These are phyloP conservation scores for Notolepis coatsorum DNA, from an alignment of 2,797 vertebrate species.

Conservation along the genomic window DNA sequence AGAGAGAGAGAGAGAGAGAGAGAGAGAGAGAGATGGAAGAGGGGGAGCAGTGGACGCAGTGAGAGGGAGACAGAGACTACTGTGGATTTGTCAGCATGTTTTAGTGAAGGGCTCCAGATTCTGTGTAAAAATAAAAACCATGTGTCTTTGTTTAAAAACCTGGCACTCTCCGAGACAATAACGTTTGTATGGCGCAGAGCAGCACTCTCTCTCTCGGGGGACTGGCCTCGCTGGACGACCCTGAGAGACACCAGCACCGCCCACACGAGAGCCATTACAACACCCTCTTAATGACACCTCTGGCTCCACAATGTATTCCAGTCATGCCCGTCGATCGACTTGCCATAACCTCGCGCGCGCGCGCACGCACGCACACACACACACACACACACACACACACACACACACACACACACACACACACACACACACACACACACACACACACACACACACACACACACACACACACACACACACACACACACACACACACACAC, in stretches of 20 bases:
- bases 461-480: constrained; percentile 19
- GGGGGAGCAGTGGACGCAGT: too few species aligned
- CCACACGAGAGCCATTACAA: constrained; percentile 24
- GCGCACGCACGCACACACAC: too few species aligned
- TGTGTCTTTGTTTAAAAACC: constrained; percentile 28
- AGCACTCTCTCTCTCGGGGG: constrained; percentile 1
- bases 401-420: constrained; percentile 37
- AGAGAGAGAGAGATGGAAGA: constrained; percentile 5
- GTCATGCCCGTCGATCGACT: constrained; percentile 39
- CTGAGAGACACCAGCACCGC: constrained; percentile 16
- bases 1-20: not conserved
- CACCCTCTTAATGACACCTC: constrained; percentile 46
- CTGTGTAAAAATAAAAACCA: constrained; percentile 36
- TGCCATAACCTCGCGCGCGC: constrained; percentile 34
- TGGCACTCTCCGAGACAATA: constrained; percentile 1
- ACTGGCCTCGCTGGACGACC: not conserved
- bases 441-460: constrained; percentile 38
- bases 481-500: constrained; percentile 36
- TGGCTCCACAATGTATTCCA: constrained; percentile 46
- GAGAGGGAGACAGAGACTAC: not conserved
- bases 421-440: constrained; percentile 16
- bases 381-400: constrained; percentile 21
- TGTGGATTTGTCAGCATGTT: constrained; percentile 39
- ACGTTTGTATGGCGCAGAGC: constrained; percentile 6
- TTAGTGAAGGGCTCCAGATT: constrained; percentile 37